Evolutionary conservation across 2,888 invertebrate species (phyloP), one percentile per base, ranked within the genome.

Genomic region (Carpatolechia fugitivella): DNA sequence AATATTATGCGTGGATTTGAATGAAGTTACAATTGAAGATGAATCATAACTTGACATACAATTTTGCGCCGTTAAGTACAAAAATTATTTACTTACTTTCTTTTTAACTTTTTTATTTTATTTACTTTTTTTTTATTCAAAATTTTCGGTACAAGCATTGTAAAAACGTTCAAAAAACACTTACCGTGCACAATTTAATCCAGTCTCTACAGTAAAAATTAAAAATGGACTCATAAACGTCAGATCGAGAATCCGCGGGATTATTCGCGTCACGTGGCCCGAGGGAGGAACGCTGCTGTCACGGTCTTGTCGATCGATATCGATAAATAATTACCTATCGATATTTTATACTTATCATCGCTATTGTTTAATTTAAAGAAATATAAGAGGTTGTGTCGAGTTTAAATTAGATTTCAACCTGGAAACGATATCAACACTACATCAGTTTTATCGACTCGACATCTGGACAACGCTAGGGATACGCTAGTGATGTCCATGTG

Each of bases 241-340:
- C 44, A 13, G n/a, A 29, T 29, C 13, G 13, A 44, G 44, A 44
- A 44, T 11, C 44, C 13, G 29, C 44, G 3, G 6, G 29, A 13
- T n/a, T 8, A 13, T 11, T 29, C 44, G 44, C 44, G 13, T 29
- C 44, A 20, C 13, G 11, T 44, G 13, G 29, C 13, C 44, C 29
- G 13, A 29, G 29, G 44, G n/a, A 81, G 83, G 83, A 76, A 66
- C 64, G 70, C 55, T 67, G 77, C 76, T 68, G 71, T 67, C 62
- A 65, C 59, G 65, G 59, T 59, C 60, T 60, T 54, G 70, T 74
- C 78, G 75, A 73, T 75, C 80, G 77, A 64, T 41, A 47, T 68
- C 69, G 60, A 58, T 52, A 24, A 30, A n/a, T 30, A 46, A 20
- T 14, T 33, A n/a, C n/a, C n/a, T n/a, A n/a, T n/a, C n/a, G n/a